These are phyloP conservation scores for Calameuta pallipes DNA, from an alignment of 2,888 invertebrate species.

Conservation along the genomic window DNA sequence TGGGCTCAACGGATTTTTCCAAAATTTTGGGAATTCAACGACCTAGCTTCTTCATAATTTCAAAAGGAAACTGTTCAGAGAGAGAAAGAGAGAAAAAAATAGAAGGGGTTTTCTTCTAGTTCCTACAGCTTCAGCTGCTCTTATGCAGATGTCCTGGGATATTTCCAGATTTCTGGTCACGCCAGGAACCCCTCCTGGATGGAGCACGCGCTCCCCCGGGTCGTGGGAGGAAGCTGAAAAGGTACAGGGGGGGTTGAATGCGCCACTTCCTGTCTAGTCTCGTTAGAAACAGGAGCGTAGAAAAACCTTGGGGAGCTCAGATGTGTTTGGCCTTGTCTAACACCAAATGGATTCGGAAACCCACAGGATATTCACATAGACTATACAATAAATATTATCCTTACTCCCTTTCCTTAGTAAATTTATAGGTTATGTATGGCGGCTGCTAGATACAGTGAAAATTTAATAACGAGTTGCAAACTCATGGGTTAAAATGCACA, in stretches of 20 bases:
- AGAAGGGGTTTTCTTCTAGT: neutral
- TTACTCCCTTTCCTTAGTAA: neutral
- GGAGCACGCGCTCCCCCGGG: neutral
- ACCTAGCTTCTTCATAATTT: neutral
- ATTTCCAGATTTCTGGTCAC: slow-evolving; percentile 8
- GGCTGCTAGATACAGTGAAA: neutral
- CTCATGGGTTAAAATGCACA: neutral
- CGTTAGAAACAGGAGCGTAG: neutral
- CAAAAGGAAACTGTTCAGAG: neutral
- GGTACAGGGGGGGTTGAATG: neutral
- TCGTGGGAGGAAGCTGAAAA: slow-evolving; percentile 5
- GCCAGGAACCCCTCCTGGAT: neutral
- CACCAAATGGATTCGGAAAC: neutral
- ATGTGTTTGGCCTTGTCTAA: neutral
- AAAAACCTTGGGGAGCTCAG: neutral
- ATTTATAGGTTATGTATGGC: neutral
- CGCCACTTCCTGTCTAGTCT: slow-evolving; percentile 3
- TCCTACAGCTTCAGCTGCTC: neutral
- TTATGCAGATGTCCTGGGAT: slow-evolving; percentile 39
- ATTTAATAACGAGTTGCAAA: neutral
- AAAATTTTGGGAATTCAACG: neutral
- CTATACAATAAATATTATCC: neutral
- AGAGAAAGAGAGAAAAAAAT: neutral
- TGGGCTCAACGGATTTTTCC: neutral
- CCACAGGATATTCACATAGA: neutral